Percentiles rank a stretch among this genome's conserved stretches.
phyloP scores from a whole-genome alignment of 1,140 invertebrate species.

The Apis laboriosa region DNA sequence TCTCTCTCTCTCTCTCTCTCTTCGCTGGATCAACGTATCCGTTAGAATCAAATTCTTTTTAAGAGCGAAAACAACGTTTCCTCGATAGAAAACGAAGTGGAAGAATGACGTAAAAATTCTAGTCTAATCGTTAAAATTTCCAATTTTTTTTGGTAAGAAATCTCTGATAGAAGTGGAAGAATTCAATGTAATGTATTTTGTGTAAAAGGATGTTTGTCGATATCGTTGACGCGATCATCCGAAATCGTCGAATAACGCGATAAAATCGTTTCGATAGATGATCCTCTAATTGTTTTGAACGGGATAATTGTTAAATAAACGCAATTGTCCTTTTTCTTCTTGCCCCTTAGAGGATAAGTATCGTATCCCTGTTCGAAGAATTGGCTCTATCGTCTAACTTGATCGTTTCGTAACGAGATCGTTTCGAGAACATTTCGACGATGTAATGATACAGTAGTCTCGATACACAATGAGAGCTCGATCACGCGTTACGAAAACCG shows the following conservation, averaged over 20 bases:
- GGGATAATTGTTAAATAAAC: constrained; percentile 21
- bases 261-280: background rate
- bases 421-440: background rate
- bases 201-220: background rate
- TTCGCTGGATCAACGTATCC: background rate
- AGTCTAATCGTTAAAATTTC: background rate
- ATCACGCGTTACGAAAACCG: constrained; percentile 43
- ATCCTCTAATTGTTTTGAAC: background rate
- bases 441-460: constrained; percentile 20
- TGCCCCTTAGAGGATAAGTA: background rate
- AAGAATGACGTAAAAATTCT: background rate
- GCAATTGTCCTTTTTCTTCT: background rate
- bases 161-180: background rate
- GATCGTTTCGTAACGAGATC: constrained; percentile 12
- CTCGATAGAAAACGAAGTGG: background rate
- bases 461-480: background rate
- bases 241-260: background rate
- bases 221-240: background rate
- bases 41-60: background rate
- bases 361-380: constrained; percentile 21
- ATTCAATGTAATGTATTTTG: background rate
- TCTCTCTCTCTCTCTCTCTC: background rate
- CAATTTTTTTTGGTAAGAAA: too few relatives aligned
- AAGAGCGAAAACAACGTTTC: background rate
- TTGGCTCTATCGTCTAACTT: background rate